A percentile compares a stretch with the other conserved stretches of the same genome.
Evolutionary conservation across 1,140 invertebrate species (phyloP).

Genomic region (Formica exsecta): DNA sequence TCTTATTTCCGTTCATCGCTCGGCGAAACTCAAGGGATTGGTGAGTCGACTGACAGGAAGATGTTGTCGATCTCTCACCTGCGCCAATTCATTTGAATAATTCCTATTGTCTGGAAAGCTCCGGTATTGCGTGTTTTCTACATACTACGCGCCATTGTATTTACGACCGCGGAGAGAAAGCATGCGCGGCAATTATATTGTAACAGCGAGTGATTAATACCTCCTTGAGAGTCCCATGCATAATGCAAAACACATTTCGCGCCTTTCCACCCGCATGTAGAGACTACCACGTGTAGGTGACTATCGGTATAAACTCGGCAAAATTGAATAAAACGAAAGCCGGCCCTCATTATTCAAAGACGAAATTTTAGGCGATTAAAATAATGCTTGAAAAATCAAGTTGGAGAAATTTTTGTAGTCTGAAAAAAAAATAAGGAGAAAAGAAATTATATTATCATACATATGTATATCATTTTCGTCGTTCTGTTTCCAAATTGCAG

Average conservation of each 20-base stretch:
- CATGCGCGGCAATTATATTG: slow-evolving; percentile 66
- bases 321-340: slow-evolving; percentile 35
- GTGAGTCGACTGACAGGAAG: background rate
- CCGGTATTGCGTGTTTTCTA: slow-evolving; percentile 63
- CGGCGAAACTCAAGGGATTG: background rate
- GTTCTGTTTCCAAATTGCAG: background rate
- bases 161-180: slow-evolving; percentile 67
- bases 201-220: slow-evolving; percentile 68
- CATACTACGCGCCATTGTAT: slow-evolving; percentile 64
- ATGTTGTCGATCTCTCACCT: slow-evolving; percentile 51
- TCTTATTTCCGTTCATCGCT: background rate
- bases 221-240: slow-evolving; percentile 8
- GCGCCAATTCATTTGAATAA: slow-evolving; percentile 68
- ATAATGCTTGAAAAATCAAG: background rate
- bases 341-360: background rate
- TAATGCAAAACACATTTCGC: slow-evolving; percentile 50
- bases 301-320: background rate
- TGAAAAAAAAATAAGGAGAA: background rate
- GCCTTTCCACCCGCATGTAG: slow-evolving; percentile 41
- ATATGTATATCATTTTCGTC: background rate
- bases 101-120: slow-evolving; percentile 65
- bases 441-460: background rate
- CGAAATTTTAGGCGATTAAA: background rate
- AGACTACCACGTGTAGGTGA: slow-evolving; percentile 5
- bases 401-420: background rate